phyloP scores from a whole-genome alignment of 2,113 vertebrate species.

The Lepus timidus region DNA sequence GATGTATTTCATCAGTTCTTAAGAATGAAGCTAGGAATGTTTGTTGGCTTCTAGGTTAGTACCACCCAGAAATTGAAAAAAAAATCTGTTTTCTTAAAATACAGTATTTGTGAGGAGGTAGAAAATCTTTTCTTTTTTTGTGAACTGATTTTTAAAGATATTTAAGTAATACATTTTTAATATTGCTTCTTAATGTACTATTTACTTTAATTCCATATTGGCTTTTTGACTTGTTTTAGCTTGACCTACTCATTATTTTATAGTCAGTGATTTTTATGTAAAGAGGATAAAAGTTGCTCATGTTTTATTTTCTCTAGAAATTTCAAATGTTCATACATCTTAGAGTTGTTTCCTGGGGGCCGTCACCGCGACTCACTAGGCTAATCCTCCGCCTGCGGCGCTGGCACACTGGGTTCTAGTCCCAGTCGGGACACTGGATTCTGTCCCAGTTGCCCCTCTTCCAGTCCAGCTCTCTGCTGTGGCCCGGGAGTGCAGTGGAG shows the following conservation, averaged over 20 bases:
- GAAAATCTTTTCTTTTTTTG: slow-evolving; percentile 47
- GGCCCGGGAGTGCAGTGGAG: too few species aligned
- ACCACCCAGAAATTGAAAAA: slow-evolving; percentile 75
- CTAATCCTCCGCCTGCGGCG: too few species aligned
- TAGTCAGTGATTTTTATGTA: slow-evolving; percentile 15
- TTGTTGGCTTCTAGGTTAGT: slow-evolving; percentile 73
- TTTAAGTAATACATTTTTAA: slow-evolving; percentile 59
- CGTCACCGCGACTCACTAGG: too few species aligned
- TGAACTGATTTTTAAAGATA: slow-evolving; percentile 1
- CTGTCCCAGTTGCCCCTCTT: too few species aligned
- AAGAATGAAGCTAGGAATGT: slow-evolving; percentile 79
- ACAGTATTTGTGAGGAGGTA: neutral
- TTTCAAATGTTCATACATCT: neutral
- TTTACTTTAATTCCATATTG: slow-evolving; percentile 39
- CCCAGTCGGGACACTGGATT: too few species aligned
- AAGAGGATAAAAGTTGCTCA: neutral
- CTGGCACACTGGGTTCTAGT: too few species aligned
- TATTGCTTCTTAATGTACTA: neutral
- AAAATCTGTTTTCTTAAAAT: slow-evolving; percentile 61
- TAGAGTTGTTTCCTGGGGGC: neutral
- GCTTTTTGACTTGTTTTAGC: slow-evolving; percentile 31
- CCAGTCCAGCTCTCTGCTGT: too few species aligned
- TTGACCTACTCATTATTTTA: neutral
- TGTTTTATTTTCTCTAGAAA: slow-evolving; percentile 38
- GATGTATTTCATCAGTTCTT: slow-evolving; percentile 81